These are phyloP conservation scores for Halocaridina rubra DNA, from an alignment of 2,888 invertebrate genomes.

Conservation along the genomic window DNA sequence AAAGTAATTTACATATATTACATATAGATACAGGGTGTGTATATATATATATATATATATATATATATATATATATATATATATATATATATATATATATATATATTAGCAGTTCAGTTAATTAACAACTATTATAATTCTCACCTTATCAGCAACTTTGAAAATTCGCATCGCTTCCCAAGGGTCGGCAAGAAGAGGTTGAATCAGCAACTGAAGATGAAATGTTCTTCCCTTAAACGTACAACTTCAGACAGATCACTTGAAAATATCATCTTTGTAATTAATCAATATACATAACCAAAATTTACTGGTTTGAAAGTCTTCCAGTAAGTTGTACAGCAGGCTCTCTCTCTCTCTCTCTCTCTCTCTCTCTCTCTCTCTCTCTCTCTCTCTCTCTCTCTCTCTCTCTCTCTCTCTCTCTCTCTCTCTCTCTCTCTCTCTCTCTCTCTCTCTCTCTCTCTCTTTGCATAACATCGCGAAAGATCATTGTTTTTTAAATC, in stretches of 20 bases:
- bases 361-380: neutral
- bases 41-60: neutral
- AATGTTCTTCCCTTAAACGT: neutral
- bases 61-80: neutral
- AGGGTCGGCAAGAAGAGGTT: constrained; percentile 24
- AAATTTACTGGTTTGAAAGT: neutral
- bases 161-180: constrained; percentile 5
- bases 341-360: neutral
- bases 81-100: neutral
- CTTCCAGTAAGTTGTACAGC: neutral
- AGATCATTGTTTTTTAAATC: too few relatives aligned
- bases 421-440: constrained; percentile 36
- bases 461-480: too few relatives aligned
- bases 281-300: neutral
- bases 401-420: too few relatives aligned
- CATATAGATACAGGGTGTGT: too few relatives aligned
- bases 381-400: too few relatives aligned
- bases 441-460: neutral
- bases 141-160: constrained; percentile 40
- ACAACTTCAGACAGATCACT: neutral
- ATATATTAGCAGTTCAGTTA: neutral
- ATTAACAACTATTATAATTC: neutral
- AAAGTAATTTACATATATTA: too few relatives aligned
- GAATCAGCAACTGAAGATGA: constrained; percentile 26
- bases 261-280: neutral